Conservation (phyloP, 2,113 vertebrate species). For the Aspiorhynchus laticeps region DNA sequence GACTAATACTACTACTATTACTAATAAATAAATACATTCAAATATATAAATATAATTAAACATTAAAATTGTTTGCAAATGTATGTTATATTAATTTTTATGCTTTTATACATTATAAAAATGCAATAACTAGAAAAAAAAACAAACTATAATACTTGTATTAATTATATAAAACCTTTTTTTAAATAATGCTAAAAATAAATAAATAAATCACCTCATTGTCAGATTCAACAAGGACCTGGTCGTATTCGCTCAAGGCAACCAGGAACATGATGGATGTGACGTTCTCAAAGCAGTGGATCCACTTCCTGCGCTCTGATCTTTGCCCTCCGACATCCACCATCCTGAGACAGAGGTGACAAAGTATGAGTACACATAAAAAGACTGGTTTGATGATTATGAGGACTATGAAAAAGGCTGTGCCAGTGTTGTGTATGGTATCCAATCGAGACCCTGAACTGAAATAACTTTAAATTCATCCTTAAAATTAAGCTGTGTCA, state of each 20-base stretch:
- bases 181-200: too few species aligned
- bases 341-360: slow-evolving; percentile 80
- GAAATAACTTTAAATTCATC: neutral
- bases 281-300: slow-evolving; percentile 99
- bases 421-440: neutral
- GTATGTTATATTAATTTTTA: neutral
- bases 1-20: too few species aligned
- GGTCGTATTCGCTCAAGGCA: slow-evolving; percentile 98
- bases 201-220: slow-evolving; percentile 82
- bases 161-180: neutral
- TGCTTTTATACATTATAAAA: neutral
- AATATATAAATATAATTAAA: neutral
- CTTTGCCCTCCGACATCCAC: slow-evolving; percentile 98
- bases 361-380: neutral
- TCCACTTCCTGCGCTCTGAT: slow-evolving; percentile 99
- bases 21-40: too few species aligned
- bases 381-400: neutral
- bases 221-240: slow-evolving; percentile 98
- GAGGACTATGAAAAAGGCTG: neutral
- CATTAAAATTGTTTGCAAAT: neutral
- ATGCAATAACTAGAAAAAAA: neutral
- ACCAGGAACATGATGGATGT: slow-evolving; percentile 99
- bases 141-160: neutral
- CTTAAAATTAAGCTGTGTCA: neutral
- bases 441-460: neutral